phyloP scores from a whole-genome alignment of 2,797 vertebrate species.

The Novumbra hubbsi region DNA sequence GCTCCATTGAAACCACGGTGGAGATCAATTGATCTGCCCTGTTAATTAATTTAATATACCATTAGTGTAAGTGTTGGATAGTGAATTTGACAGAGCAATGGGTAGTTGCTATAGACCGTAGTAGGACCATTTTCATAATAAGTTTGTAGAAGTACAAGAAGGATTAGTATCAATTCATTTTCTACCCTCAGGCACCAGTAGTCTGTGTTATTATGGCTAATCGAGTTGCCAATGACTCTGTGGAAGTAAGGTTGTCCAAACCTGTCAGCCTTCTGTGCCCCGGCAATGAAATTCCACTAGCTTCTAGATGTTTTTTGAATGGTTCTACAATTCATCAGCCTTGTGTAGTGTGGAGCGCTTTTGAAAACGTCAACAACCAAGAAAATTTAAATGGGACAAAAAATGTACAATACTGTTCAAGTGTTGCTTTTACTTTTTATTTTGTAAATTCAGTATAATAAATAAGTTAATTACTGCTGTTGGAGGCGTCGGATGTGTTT shows the following conservation, averaged over 20 bases:
- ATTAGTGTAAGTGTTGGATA: neutral
- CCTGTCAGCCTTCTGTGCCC: slow-evolving; percentile 39
- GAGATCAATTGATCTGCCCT: neutral
- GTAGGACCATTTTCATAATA: neutral
- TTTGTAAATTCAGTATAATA: slow-evolving; percentile 85
- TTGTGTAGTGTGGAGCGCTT: slow-evolving; percentile 68
- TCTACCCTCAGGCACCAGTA: neutral
- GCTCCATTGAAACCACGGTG: neutral
- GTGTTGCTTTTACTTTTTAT: slow-evolving; percentile 81
- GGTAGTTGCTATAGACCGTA: neutral
- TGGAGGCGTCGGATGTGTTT: slow-evolving; percentile 24
- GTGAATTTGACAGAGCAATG: neutral
- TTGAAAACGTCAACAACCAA: slow-evolving; percentile 53
- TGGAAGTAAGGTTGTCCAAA: slow-evolving; percentile 48
- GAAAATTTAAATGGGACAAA: slow-evolving; percentile 52
- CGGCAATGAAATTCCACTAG: slow-evolving; percentile 48
- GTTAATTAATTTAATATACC: neutral
- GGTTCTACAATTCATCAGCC: slow-evolving; percentile 59
- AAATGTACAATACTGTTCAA: slow-evolving; percentile 78
- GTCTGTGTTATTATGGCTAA: slow-evolving; percentile 13
- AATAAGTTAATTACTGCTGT: slow-evolving; percentile 78
- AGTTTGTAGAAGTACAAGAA: neutral
- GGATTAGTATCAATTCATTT: slow-evolving; percentile 1
- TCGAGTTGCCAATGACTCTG: slow-evolving; percentile 25
- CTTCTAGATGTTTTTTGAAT: slow-evolving; percentile 55